Percentiles rank a stretch among this genome's conserved stretches.
These are phyloP conservation scores for Drosophila melanocephala DNA, from an alignment of 2,888 invertebrate genomes.

Conservation along the genomic window DNA sequence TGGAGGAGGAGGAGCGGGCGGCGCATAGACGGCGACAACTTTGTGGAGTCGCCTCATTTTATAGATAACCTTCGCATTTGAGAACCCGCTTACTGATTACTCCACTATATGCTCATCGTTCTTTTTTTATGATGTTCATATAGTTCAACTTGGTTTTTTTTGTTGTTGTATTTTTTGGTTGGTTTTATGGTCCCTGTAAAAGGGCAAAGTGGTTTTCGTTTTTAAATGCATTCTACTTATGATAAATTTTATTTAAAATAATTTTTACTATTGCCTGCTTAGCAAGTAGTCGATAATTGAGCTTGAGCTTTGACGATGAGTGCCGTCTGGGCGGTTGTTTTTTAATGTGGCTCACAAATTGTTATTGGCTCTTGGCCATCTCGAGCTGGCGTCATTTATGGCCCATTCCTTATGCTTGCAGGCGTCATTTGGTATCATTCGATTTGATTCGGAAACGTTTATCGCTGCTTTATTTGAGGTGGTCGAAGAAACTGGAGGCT, in stretches of 20 bases:
- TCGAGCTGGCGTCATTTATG: conserved; percentile 61
- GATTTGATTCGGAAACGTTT: conserved; percentile 43
- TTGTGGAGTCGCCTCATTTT: conserved; percentile 24
- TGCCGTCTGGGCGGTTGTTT: conserved; percentile 1
- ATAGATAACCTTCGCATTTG: conserved; percentile 62
- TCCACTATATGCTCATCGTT: conserved; percentile 22
- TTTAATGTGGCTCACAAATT: conserved; percentile 49
- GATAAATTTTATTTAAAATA: conserved; percentile 56
- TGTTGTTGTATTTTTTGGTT: background rate
- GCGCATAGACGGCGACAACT: conserved; percentile 52
- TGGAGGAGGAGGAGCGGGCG: background rate
- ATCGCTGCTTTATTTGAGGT: conserved; percentile 25
- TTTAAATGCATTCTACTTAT: conserved; percentile 60
- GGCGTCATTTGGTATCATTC: conserved; percentile 41
- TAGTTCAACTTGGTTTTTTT: conserved; percentile 11
- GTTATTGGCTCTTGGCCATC: conserved; percentile 39
- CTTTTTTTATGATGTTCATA: conserved; percentile 24
- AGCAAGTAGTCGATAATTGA: conserved; percentile 32
- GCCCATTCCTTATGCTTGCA: conserved; percentile 38
- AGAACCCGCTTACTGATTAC: conserved; percentile 20
- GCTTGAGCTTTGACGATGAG: background rate
- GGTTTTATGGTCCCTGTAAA: conserved; percentile 49
- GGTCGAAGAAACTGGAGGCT: conserved; percentile 18
- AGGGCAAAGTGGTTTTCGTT: conserved; percentile 56
- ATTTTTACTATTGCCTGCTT: conserved; percentile 32